phyloP scores from a whole-genome alignment of 1,140 invertebrate species.

The Periplaneta americana region DNA sequence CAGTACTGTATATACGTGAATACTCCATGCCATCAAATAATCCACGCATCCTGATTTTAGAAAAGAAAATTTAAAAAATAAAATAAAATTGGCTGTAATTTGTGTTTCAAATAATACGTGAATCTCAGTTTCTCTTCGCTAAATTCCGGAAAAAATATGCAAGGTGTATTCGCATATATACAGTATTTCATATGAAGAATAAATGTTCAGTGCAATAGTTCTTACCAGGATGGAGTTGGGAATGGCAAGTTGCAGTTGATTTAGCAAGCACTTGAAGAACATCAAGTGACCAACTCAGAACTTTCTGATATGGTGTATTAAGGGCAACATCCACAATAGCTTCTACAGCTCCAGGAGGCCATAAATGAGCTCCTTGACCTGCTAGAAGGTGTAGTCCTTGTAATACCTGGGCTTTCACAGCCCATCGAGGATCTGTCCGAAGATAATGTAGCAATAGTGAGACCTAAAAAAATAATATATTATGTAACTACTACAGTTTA shows the following conservation, averaged over 20 bases:
- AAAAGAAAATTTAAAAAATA: no score
- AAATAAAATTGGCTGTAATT: no score
- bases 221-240: slow-evolving; percentile 37
- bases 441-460: slow-evolving; percentile 50
- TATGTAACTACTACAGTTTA: neutral
- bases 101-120: no score
- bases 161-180: no score
- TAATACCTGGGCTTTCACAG: slow-evolving; percentile 69
- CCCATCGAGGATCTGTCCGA: slow-evolving; percentile 55
- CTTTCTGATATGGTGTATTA: slow-evolving; percentile 35
- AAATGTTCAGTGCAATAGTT: neutral
- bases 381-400: slow-evolving; percentile 71
- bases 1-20: no score
- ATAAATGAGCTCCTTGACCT: slow-evolving; percentile 69
- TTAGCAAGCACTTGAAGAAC: slow-evolving; percentile 48
- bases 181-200: no score
- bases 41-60: no score
- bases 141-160: no score
- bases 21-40: no score
- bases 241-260: slow-evolving; percentile 47
- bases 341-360: slow-evolving; percentile 65
- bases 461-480: slow-evolving; percentile 36
- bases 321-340: slow-evolving; percentile 49
- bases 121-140: no score
- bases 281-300: slow-evolving; percentile 36